These are phyloP conservation scores for Campopleginae sp. DNA, from an alignment of 2,888 invertebrate genomes.

Conservation along the genomic window DNA sequence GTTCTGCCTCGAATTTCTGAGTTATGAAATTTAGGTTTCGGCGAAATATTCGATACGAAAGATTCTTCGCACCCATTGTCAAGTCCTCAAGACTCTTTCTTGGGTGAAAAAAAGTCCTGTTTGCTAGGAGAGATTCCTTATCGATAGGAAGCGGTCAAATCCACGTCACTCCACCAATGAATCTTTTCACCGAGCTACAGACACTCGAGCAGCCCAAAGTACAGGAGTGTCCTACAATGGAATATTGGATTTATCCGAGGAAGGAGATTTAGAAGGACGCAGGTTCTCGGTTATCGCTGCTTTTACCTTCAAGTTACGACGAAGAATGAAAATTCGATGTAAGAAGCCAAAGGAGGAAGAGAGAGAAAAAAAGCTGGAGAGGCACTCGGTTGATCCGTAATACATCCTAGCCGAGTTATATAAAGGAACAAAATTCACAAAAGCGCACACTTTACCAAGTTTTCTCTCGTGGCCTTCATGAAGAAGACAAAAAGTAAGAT, in stretches of 20 bases:
- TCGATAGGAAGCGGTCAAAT: not conserved
- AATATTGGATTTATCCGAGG: not conserved
- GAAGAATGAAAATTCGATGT: conserved; percentile 5
- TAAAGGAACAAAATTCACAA: conserved; percentile 7
- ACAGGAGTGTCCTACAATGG: not conserved
- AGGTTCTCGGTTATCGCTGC: conserved; percentile 22
- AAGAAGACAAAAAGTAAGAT: not conserved
- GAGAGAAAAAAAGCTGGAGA: not conserved
- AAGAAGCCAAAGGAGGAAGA: not conserved
- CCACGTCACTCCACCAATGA: not conserved
- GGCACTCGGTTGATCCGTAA: not conserved
- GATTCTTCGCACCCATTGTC: not conserved
- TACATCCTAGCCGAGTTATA: not conserved
- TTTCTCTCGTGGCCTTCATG: not conserved
- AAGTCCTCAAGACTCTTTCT: not conserved
- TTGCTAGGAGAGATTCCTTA: not conserved
- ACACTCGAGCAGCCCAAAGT: not conserved
- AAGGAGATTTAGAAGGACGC: conserved; percentile 13
- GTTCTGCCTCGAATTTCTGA: not conserved
- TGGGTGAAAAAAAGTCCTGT: not conserved
- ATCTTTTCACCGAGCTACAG: not conserved
- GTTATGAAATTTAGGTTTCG: not conserved
- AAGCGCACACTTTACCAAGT: not conserved
- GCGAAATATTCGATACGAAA: not conserved
- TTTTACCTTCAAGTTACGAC: not conserved